Percentiles rank a stretch among this genome's conserved stretches.
phyloP scores from a whole-genome alignment of 2,797 vertebrate species.

The Nannoperca australis region DNA sequence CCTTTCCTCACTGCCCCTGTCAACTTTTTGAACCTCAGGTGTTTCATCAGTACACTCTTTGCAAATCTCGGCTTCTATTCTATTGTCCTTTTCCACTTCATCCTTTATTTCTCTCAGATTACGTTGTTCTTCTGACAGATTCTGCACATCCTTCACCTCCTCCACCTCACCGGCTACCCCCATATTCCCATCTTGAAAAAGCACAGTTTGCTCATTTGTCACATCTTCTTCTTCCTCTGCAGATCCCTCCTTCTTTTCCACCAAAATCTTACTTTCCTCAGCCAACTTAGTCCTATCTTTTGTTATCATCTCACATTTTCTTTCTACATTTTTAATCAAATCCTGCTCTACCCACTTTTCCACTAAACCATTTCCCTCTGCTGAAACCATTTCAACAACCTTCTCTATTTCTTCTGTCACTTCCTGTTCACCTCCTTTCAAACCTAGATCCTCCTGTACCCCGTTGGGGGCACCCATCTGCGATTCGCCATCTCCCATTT shows the following conservation, averaged over 20 bases:
- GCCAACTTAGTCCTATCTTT: slow-evolving; percentile 55
- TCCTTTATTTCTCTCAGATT: slow-evolving; percentile 26
- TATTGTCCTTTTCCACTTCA: slow-evolving; percentile 28
- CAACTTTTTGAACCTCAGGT: slow-evolving; percentile 12
- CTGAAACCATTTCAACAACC: slow-evolving; percentile 55
- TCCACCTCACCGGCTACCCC: slow-evolving; percentile 32
- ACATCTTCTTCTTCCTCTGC: slow-evolving; percentile 40
- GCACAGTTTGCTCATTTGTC: slow-evolving; percentile 26
- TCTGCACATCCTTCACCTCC: slow-evolving; percentile 42
- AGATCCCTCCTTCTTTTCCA: slow-evolving; percentile 49
- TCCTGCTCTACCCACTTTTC: slow-evolving; percentile 72
- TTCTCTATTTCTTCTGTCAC: slow-evolving; percentile 65
- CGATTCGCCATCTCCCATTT: slow-evolving; percentile 45
- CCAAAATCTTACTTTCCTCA: slow-evolving; percentile 48
- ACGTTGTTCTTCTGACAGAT: slow-evolving; percentile 31
- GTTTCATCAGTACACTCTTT: slow-evolving; percentile 40
- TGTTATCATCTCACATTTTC: slow-evolving; percentile 75
- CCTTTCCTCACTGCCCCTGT: slow-evolving; percentile 23
- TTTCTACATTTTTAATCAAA: slow-evolving; percentile 72
- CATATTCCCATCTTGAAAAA: slow-evolving; percentile 24
- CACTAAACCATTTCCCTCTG: slow-evolving; percentile 61
- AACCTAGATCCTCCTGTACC: slow-evolving; percentile 46
- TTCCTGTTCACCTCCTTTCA: slow-evolving; percentile 58
- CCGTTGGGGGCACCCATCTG: slow-evolving; percentile 45
- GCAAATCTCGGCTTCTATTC: slow-evolving; percentile 27